These are phyloP conservation scores for Diplazon laetatorius DNA, from an alignment of 2,888 invertebrate genomes.

Conservation along the genomic window DNA sequence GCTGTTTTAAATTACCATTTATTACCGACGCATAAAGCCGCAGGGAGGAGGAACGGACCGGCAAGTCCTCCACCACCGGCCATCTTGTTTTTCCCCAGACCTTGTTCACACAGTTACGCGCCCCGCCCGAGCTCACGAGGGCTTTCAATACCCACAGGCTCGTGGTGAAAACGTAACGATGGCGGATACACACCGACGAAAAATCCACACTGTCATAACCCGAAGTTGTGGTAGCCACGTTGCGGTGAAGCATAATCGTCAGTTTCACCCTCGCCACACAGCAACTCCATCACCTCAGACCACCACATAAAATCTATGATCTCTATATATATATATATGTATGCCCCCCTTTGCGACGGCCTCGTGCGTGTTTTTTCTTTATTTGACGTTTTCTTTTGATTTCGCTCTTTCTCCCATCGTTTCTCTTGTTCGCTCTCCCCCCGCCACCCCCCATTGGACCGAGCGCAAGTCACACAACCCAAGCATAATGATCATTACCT, in stretches of 20 bases:
- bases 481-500: conserved; percentile 81
- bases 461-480: conserved; percentile 60
- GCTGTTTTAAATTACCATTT: conserved; percentile 83
- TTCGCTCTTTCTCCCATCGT: conserved; percentile 58
- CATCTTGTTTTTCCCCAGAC: conserved; percentile 79
- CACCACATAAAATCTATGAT: conserved; percentile 29
- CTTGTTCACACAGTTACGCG: too few relatives aligned
- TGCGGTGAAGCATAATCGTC: conserved; percentile 59
- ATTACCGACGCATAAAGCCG: conserved; percentile 82
- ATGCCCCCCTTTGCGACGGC: conserved; percentile 7
- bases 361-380: conserved; percentile 21
- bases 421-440: conserved; percentile 64
- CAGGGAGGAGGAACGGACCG: conserved; percentile 71
- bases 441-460: conserved; percentile 38
- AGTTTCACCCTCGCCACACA: conserved; percentile 32
- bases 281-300: conserved; percentile 30
- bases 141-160: conserved; percentile 23
- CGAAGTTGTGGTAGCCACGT: too few relatives aligned
- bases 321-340: conserved; percentile 46
- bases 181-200: too few relatives aligned
- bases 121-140: conserved; percentile 22
- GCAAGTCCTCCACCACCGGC: conserved; percentile 73
- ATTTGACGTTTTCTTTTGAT: conserved; percentile 66
- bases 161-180: conserved; percentile 10
- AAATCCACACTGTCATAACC: too few relatives aligned